Percentiles rank a stretch among this genome's conserved stretches.
Evolutionary conservation across 1,140 invertebrate genomes (phyloP).

Genomic region (Zaprionus tsacasi): DNA sequence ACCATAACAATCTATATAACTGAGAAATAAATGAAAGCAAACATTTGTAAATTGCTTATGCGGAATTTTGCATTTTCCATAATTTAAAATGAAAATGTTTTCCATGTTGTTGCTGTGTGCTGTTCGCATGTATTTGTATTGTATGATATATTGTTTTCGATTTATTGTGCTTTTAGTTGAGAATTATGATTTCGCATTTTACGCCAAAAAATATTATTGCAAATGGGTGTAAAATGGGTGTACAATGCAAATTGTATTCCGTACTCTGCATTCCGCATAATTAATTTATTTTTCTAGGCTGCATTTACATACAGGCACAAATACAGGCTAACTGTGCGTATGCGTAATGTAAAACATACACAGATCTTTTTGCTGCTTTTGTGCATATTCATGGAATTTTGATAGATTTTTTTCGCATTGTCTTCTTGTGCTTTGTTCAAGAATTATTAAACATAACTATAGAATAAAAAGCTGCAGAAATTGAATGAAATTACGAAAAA

Average conservation of each 20-base stretch:
- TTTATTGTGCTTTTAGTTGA: slow-evolving; percentile 45
- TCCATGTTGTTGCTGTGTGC: background rate
- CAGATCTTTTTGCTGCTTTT: background rate
- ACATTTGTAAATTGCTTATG: slow-evolving; percentile 52
- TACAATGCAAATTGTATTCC: background rate
- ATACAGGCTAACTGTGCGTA: background rate
- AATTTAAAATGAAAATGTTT: slow-evolving; percentile 54
- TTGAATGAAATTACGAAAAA: background rate
- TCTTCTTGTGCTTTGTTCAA: slow-evolving; percentile 1
- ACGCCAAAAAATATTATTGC: slow-evolving; percentile 49
- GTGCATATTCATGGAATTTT: background rate
- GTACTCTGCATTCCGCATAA: slow-evolving; percentile 30
- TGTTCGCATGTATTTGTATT: background rate
- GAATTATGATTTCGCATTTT: slow-evolving; percentile 60
- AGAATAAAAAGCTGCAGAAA: background rate
- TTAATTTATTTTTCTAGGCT: slow-evolving; percentile 30
- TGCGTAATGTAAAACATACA: background rate
- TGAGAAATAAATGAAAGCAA: slow-evolving; percentile 28
- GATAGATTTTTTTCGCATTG: background rate
- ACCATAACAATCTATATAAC: no score
- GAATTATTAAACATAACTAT: background rate
- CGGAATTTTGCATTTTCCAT: slow-evolving; percentile 65
- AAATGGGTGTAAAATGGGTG: slow-evolving; percentile 1
- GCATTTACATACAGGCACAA: slow-evolving; percentile 19
- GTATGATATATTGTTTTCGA: slow-evolving; percentile 27